Evolutionary conservation across 2,888 invertebrate genomes (phyloP).

Genomic region (Agapostemon virescens): DNA sequence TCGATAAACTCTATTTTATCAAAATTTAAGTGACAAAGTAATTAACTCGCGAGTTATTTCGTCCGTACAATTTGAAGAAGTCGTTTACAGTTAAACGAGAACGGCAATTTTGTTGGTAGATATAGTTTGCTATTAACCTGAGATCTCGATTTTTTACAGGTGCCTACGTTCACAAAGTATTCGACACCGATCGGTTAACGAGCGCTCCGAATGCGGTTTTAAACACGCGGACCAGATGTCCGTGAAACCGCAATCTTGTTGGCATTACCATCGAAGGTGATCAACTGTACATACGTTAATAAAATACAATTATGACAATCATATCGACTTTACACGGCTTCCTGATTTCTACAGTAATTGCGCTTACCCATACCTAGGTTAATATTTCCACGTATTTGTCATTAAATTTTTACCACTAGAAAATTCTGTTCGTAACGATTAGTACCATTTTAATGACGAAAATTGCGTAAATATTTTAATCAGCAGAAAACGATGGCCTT

Average conservation of each 20-base stretch:
- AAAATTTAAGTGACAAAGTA: no score
- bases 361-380: not conserved
- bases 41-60: no score
- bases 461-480: not conserved
- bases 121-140: not conserved
- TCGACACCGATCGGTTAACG: not conserved
- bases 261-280: not conserved
- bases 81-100: not conserved
- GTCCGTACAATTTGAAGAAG: not conserved
- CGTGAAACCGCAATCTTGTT: slow-evolving; percentile 20
- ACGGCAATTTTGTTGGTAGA: not conserved
- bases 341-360: slow-evolving; percentile 7
- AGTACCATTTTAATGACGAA: not conserved
- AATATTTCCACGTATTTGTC: not conserved
- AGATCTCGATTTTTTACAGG: not conserved
- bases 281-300: slow-evolving; percentile 18
- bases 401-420: not conserved
- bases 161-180: not conserved
- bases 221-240: slow-evolving; percentile 12
- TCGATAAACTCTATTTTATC: no score
- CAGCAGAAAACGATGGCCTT: not conserved
- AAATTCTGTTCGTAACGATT: not conserved
- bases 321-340: not conserved
- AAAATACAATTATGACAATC: slow-evolving; percentile 15
- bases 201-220: slow-evolving; percentile 20